Evolutionary conservation across 2,888 invertebrate species (phyloP), one percentile per base, ranked within the genome.

Genomic region (Pachliopta kotzebuea): DNA sequence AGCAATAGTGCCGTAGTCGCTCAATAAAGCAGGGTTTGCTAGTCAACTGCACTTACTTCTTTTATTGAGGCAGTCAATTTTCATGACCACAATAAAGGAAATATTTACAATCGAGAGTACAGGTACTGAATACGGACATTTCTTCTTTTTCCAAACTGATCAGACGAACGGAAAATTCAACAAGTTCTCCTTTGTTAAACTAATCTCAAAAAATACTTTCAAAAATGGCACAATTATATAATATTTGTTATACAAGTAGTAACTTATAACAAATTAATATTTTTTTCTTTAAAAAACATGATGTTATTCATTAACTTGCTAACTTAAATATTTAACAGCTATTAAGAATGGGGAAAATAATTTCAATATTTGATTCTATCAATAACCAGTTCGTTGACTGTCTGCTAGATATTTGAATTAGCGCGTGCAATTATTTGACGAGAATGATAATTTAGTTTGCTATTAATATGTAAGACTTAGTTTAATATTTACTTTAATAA

Each of bases 21-120:
- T 74, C 79, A 72, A 80, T 84, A 83, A 86, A 85, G 80, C 81
- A 81, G 83, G 83, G 81, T 85, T 81, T 83, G 84, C 80, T 81
- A 78, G 78, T 78, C 76, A 63, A 69, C 68, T 76, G 74, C 76
- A 75, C 71, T 82, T 80, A 70, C 75, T 77, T 75, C 80, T 81
- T 85, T 84, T 72, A 73, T 71, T 68, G 71, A 60, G 56, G 63
- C 65, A 68, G 66, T 68, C 68, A 67, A 68, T 70, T 68, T 70
- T 71, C 69, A 69, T 68, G 60, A 65, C 37, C 37, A 50, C 57
- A 54, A 52, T 62, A 66, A 66, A 66, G 52, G 37, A 59, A 50
- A 50, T 62, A 62, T 54, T 62, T 50, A 45, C 26, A 62, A 57
- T 24, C 37, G 52, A 23, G 37, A 60, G 20, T 60, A 18, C 21